These are phyloP conservation scores for Steromphala cineraria DNA, from an alignment of 2,888 invertebrate genomes.

Conservation along the genomic window DNA sequence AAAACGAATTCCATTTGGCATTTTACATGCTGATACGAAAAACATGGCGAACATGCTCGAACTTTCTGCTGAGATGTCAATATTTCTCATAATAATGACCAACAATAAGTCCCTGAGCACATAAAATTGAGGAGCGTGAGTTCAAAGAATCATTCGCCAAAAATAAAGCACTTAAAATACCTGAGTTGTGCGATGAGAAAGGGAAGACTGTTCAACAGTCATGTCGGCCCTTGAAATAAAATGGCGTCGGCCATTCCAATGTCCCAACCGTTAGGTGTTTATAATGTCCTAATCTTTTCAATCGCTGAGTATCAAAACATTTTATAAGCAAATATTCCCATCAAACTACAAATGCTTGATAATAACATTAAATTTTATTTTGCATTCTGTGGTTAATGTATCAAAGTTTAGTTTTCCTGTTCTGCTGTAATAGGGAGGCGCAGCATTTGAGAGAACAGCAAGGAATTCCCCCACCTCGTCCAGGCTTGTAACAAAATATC, in stretches of 20 bases:
- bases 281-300: background rate
- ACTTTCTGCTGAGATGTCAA: no score
- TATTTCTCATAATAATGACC: background rate
- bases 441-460: background rate
- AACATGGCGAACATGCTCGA: background rate
- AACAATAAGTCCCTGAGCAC: no score
- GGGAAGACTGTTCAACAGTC: conserved; percentile 46
- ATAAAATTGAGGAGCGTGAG: no score
- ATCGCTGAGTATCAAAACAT: background rate
- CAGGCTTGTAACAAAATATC: background rate
- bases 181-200: conserved; percentile 38
- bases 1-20: background rate
- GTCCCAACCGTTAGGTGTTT: background rate
- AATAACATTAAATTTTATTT: no score
- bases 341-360: no score
- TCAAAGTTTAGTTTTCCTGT: no score
- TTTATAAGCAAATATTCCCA: no score
- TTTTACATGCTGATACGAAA: background rate
- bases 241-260: conserved; percentile 36
- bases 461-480: background rate
- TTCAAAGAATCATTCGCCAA: no score
- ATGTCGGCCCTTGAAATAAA: conserved; percentile 35
- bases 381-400: no score
- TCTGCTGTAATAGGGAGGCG: no score
- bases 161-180: conserved; percentile 19